These are phyloP conservation scores for Drosophila truncata DNA, from an alignment of 1,140 invertebrate species.

Conservation along the genomic window DNA sequence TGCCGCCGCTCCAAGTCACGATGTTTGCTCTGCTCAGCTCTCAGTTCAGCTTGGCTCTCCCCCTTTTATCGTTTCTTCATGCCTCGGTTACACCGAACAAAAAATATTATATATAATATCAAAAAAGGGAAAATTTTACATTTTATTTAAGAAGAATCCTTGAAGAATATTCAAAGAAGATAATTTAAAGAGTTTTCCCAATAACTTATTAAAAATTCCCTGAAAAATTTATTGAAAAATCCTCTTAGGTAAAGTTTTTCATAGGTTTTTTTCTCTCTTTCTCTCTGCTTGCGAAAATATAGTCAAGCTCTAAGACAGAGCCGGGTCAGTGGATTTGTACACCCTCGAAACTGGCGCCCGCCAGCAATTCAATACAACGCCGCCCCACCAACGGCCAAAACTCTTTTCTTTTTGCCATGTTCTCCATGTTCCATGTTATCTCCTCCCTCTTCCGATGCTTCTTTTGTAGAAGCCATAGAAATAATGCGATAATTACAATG, in stretches of 20 bases:
- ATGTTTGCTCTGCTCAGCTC: conserved; percentile 50
- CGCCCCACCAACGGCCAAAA: conserved; percentile 18
- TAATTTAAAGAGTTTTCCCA: background rate
- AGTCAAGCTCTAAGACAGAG: background rate
- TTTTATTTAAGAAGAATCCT: background rate
- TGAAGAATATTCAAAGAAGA: background rate
- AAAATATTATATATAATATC: background rate
- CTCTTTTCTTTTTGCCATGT: conserved; percentile 3
- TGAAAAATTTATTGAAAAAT: background rate
- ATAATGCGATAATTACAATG: conserved; percentile 80
- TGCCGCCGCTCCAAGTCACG: conserved; percentile 77
- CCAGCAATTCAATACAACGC: conserved; percentile 60
- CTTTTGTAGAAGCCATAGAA: conserved; percentile 64
- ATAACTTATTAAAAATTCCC: background rate
- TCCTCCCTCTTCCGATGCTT: background rate
- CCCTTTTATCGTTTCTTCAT: conserved; percentile 7
- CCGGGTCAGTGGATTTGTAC: background rate
- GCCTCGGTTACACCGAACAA: background rate
- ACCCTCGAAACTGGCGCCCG: conserved; percentile 54
- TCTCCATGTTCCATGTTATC: background rate
- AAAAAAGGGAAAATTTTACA: background rate
- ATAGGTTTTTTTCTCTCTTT: background rate
- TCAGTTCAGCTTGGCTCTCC: conserved; percentile 8
- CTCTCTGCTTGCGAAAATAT: background rate
- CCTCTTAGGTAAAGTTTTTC: background rate